Conservation (phyloP, 2,888 invertebrate species). For the Coleophora flavipennella region DNA sequence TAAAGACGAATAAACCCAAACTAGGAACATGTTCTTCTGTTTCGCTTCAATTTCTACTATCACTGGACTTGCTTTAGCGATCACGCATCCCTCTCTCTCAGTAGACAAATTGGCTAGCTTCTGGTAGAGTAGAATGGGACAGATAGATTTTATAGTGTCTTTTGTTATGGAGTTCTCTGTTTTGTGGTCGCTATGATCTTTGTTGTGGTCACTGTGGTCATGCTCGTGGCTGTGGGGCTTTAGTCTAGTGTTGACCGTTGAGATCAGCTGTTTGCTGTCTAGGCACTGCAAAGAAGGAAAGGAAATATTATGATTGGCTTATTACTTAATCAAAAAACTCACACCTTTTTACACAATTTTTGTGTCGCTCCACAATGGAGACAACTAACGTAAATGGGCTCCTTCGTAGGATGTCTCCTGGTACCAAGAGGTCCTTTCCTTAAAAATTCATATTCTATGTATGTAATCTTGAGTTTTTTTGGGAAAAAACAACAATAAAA, state of each 20-base stretch:
- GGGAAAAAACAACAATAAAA: too few relatives aligned
- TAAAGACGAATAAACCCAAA: conserved; percentile 88
- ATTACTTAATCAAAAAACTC: too few relatives aligned
- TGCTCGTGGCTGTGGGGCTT: conserved; percentile 29
- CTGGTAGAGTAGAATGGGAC: conserved; percentile 79
- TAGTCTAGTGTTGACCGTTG: conserved; percentile 52
- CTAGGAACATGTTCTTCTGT: conserved; percentile 59
- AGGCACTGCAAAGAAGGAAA: conserved; percentile 50
- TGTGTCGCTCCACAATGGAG: too few relatives aligned
- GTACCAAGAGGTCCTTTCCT: too few relatives aligned
- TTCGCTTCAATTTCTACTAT: conserved; percentile 2
- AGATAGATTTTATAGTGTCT: conserved; percentile 66
- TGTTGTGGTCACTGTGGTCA: too few relatives aligned
- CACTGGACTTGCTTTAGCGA: conserved; percentile 30
- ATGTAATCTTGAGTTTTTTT: too few relatives aligned
- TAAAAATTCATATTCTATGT: too few relatives aligned
- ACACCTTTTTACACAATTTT: too few relatives aligned
- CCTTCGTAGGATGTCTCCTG: too few relatives aligned
- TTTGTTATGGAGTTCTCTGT: conserved; percentile 32
- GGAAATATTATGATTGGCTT: neutral
- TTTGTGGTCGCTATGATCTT: conserved; percentile 23
- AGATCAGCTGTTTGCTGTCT: conserved; percentile 56
- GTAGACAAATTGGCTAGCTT: conserved; percentile 68
- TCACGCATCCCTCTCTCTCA: conserved; percentile 72
- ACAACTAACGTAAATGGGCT: too few relatives aligned